These are phyloP conservation scores for Apis cerana DNA, from an alignment of 1,140 invertebrate species.

Conservation along the genomic window DNA sequence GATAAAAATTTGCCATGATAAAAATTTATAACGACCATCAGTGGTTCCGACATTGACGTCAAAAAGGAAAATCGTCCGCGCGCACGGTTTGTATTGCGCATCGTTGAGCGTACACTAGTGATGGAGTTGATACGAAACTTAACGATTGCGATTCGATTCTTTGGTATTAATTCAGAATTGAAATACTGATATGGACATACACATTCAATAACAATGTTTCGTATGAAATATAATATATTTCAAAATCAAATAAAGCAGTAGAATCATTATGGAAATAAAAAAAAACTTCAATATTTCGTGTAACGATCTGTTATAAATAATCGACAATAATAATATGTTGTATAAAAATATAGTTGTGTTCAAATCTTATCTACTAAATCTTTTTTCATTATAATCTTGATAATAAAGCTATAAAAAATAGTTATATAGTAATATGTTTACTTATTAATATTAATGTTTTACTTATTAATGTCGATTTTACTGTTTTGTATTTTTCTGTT, in stretches of 20 bases:
- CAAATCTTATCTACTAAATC: too few species aligned
- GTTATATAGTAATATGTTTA: too few species aligned
- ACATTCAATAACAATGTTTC: not conserved
- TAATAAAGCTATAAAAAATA: not conserved
- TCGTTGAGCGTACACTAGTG: not conserved
- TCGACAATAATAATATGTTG: too few species aligned
- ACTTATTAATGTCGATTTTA: too few species aligned
- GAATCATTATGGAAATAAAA: not conserved
- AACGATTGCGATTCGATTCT: not conserved
- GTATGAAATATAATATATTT: not conserved
- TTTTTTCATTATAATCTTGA: not conserved
- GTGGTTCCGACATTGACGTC: not conserved
- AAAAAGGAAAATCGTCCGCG: not conserved
- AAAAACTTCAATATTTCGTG: not conserved
- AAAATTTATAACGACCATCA: not conserved
- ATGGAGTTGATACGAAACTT: not conserved
- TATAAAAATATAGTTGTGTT: too few species aligned
- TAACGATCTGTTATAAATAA: too few species aligned
- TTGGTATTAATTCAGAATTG: not conserved
- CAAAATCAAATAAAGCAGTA: not conserved
- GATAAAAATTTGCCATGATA: conserved; percentile 21
- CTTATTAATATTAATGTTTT: too few species aligned
- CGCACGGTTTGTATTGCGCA: not conserved
- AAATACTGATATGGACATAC: not conserved
- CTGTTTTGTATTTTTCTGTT: too few species aligned